These are phyloP conservation scores for Nixonia krombeini DNA, from an alignment of 1,140 invertebrate species.

Conservation along the genomic window DNA sequence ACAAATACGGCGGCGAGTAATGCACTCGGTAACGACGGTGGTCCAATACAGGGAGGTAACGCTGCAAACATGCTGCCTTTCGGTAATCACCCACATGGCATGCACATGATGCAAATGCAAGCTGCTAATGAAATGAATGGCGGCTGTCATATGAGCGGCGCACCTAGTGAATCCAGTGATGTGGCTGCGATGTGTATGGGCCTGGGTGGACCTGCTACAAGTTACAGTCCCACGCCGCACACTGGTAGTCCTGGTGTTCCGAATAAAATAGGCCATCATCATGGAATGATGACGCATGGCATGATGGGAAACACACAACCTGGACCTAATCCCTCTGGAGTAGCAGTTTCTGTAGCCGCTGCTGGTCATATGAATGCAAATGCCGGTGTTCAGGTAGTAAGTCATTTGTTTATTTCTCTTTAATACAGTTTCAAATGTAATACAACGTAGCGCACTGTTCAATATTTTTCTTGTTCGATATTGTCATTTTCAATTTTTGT, in stretches of 20 bases:
- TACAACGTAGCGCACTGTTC: background rate
- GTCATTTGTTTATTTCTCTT: background rate
- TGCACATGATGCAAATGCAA: conserved; percentile 74
- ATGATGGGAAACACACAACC: conserved; percentile 67
- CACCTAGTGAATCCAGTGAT: conserved; percentile 71
- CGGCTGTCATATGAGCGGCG: conserved; percentile 68
- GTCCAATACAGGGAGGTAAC: conserved; percentile 69
- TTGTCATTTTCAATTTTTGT: too few species aligned
- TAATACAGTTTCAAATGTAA: background rate
- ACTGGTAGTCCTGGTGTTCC: conserved; percentile 65
- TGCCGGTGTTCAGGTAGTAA: conserved; percentile 27
- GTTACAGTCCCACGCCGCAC: conserved; percentile 67
- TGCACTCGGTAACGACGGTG: conserved; percentile 67
- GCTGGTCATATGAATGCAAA: conserved; percentile 33
- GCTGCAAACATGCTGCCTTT: conserved; percentile 70
- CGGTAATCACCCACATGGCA: conserved; percentile 62
- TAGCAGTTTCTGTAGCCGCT: conserved; percentile 13
- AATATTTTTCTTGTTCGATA: too few species aligned
- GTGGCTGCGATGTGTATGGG: conserved; percentile 73
- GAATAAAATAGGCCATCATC: conserved; percentile 64
- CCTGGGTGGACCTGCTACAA: conserved; percentile 68
- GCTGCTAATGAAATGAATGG: conserved; percentile 67
- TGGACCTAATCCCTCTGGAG: conserved; percentile 35
- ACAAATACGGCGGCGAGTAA: conserved; percentile 81
- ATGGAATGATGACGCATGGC: conserved; percentile 67